Evolutionary conservation across 2,113 vertebrate genomes (phyloP), one percentile per base, ranked within the genome.

Genomic region (Clarias batrachus): DNA sequence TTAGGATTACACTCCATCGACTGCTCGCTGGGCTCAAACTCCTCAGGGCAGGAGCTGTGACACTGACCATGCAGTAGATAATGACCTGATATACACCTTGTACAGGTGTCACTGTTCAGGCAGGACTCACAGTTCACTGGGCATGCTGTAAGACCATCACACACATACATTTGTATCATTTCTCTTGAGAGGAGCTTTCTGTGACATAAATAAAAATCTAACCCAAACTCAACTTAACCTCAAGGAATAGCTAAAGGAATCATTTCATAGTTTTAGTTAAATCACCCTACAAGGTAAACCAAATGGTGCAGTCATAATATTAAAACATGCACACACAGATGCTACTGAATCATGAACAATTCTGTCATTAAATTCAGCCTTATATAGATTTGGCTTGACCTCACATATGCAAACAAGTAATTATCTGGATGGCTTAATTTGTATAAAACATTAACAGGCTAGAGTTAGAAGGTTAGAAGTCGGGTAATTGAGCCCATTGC

Each of bases 71-170:
- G 95, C 90, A 97, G 94, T 90, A 97, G 96, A 94, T 97, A 99
- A 93, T 98, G 96, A 85, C 96, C 97, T 85, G 93, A 93, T 93
- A 94, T 96, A 95, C 98, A 99, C 77, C 95, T 96, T 62, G 95
- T 96, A 90, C 98, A 99, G 89, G 96, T 96, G 91, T 98, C 97
- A 92, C 94, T 96, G 95, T 95, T 98, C 94, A 96, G 96, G 92
- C 98, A 99, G 70, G 93, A 96, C 86, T 97, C 97, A 93, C 98
- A 99, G 89, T 98, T 97, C 92, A 94, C 95, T 94, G 97, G 97
- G 92, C 98, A 99, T 92, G 94, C 98, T 99, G 95, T n/a, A 87
- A 85, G 7, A 57, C 23, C 60, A 80, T 8, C 52, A 41, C 57
- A 48, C 25, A 33, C 27, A 37, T 21, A 19, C 12, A 54, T 54